Percentiles rank a stretch among this genome's conserved stretches.
Evolutionary conservation across 2,113 vertebrate genomes (phyloP).

Genomic region (Eulemur rufifrons): DNA sequence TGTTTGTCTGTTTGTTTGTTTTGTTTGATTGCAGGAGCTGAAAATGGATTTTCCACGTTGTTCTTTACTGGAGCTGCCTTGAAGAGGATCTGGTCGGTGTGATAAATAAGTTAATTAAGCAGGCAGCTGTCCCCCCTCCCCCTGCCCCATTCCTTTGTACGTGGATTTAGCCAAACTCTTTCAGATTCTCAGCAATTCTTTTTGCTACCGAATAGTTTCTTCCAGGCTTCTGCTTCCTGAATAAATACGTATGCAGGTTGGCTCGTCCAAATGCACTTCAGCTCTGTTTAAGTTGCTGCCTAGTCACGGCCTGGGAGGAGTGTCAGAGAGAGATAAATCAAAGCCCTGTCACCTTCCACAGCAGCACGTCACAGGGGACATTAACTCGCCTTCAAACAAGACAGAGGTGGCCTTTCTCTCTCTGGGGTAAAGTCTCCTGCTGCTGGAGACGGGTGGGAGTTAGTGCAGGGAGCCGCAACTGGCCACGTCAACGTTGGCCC

Average conservation of each 20-base stretch:
- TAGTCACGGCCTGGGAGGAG: neutral
- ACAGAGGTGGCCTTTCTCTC: neutral
- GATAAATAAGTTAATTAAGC: constrained; percentile 34
- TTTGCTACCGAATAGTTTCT: constrained; percentile 18
- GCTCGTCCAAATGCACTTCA: neutral
- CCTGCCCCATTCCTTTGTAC: neutral
- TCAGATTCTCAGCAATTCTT: neutral
- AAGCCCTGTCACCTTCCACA: constrained; percentile 1
- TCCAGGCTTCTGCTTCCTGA: neutral
- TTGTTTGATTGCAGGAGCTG: neutral
- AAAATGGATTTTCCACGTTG: neutral
- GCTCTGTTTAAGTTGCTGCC: neutral
- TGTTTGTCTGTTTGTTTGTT: neutral
- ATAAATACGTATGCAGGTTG: neutral
- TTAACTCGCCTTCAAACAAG: neutral
- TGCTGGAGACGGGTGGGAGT: neutral
- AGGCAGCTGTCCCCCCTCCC: neutral
- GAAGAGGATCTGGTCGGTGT: neutral
- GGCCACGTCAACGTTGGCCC: neutral
- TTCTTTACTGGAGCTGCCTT: neutral
- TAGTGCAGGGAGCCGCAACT: fast-evolving
- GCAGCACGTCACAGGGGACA: neutral
- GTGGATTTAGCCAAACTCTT: neutral
- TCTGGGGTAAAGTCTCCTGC: neutral
- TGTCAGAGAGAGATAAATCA: constrained; percentile 46